A percentile compares a stretch with the other conserved stretches of the same genome.
Conservation (phyloP, 2,797 vertebrate genomes). For the Thaleichthys pacificus region DNA sequence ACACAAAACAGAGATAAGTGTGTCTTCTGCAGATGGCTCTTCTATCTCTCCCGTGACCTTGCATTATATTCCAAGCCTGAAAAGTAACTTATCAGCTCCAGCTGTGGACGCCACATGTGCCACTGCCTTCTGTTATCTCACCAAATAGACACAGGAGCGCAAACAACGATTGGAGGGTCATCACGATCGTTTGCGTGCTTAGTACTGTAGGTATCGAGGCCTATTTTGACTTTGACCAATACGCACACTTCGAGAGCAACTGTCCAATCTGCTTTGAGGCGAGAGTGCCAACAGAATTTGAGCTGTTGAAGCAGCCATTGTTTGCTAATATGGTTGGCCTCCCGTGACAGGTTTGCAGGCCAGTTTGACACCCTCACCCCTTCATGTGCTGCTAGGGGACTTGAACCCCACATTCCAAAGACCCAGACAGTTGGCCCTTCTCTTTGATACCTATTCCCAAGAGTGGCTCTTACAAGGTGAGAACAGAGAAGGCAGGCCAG, state of each 20-base stretch:
- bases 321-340: background rate
- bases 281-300: background rate
- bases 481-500: slow-evolving; percentile 12
- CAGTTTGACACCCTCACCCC: background rate
- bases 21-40: slow-evolving; percentile 25
- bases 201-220: background rate
- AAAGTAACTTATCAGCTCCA: slow-evolving; percentile 32
- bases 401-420: background rate
- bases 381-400: background rate
- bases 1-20: slow-evolving; percentile 13
- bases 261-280: background rate
- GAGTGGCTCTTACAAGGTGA: slow-evolving; percentile 1
- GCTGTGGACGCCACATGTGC: background rate
- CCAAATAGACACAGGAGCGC: slow-evolving; percentile 8
- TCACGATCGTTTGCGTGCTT: slow-evolving; percentile 1
- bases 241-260: background rate
- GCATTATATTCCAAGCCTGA: slow-evolving; percentile 14
- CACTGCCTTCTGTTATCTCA: background rate
- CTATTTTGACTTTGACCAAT: background rate
- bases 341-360: background rate
- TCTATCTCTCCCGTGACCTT: slow-evolving; percentile 48
- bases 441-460: slow-evolving; percentile 9
- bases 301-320: background rate
- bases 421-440: background rate
- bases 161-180: slow-evolving; percentile 17